Evolutionary conservation across 2,113 vertebrate genomes (phyloP).

Genomic region (Antigone vipio): DNA sequence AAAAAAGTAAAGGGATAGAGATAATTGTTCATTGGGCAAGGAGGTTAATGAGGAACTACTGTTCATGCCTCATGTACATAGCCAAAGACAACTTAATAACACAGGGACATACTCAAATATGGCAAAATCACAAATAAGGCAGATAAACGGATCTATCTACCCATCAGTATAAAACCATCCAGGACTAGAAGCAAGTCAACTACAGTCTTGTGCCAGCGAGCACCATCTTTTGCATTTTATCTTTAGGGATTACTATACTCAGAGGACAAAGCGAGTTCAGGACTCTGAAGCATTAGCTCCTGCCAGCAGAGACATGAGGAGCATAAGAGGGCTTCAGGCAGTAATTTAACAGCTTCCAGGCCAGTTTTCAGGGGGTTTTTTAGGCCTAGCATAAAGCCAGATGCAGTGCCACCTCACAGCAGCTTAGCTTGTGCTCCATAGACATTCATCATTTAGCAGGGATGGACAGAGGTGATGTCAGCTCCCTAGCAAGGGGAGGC

Average conservation of each 20-base stretch:
- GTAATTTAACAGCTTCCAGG: not conserved
- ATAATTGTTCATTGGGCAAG: not conserved
- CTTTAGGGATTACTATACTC: not conserved
- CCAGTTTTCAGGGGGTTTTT: not conserved
- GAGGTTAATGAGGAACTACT: not conserved
- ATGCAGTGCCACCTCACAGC: not conserved
- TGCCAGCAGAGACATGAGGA: not conserved
- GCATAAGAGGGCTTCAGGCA: not conserved
- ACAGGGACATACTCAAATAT: not conserved
- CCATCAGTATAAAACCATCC: not conserved
- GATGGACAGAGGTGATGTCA: not conserved
- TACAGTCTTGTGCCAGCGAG: not conserved
- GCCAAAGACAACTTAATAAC: not conserved
- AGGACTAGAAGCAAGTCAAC: not conserved
- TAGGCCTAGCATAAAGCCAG: not conserved
- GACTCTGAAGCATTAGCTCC: not conserved
- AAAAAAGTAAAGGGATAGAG: not conserved
- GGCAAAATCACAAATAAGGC: not conserved
- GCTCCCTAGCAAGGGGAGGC: not conserved
- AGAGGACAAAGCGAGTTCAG: not conserved
- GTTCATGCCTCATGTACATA: not conserved
- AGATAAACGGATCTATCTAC: not conserved
- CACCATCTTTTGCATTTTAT: not conserved
- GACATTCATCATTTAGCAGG: rapidly evolving
- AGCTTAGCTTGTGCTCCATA: not conserved